Evolutionary conservation across 2,797 vertebrate species (phyloP).

Genomic region (Dromococcyx pavoninus): DNA sequence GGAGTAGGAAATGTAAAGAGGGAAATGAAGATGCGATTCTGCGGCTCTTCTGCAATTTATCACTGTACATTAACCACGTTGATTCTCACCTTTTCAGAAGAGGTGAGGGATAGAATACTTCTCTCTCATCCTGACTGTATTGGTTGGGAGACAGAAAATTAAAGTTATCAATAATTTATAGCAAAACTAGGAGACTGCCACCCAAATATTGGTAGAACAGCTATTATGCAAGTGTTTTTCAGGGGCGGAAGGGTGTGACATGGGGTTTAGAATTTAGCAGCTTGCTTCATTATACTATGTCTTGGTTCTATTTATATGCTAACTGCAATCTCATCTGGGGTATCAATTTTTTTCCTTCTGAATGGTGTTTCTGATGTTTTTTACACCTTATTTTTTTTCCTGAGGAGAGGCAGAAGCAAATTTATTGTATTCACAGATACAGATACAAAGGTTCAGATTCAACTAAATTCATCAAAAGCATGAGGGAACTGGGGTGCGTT

Average conservation of each 20-base stretch:
- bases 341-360: background rate
- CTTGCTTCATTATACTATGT: background rate
- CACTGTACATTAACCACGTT: background rate
- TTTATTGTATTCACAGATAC: background rate
- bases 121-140: background rate
- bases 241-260: accelerated
- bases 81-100: background rate
- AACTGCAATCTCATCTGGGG: background rate
- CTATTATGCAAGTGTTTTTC: accelerated
- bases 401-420: background rate
- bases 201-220: background rate
- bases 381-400: background rate
- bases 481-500: accelerated
- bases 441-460: background rate
- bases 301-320: background rate
- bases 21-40: background rate
- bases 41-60: background rate
- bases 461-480: background rate
- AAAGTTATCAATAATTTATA: background rate
- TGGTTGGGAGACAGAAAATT: background rate
- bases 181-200: background rate
- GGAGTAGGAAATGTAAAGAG: background rate
- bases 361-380: background rate
- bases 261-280: background rate
- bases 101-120: background rate